Evolutionary conservation across 2,888 invertebrate species (phyloP).

Genomic region (Sympetrum striolatum): DNA sequence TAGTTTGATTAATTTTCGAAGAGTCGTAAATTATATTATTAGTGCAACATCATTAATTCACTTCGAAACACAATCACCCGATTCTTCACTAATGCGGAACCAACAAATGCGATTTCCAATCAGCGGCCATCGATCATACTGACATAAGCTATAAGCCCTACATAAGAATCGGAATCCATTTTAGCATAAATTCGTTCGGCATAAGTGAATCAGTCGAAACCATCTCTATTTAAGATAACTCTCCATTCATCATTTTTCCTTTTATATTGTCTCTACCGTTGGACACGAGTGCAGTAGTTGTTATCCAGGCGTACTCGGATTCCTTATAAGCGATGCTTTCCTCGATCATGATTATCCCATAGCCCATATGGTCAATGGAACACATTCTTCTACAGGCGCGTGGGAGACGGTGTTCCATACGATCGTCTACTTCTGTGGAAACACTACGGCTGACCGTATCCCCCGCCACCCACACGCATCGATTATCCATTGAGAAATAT

Average conservation of each 20-base stretch:
- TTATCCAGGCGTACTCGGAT: not conserved
- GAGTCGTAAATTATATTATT: too few species aligned
- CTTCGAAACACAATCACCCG: not conserved
- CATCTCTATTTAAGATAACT: not conserved
- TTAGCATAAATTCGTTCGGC: not conserved
- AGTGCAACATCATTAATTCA: not conserved
- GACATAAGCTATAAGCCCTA: not conserved
- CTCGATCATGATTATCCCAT: not conserved
- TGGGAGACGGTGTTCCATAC: not conserved
- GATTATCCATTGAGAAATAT: not conserved
- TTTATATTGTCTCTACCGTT: not conserved
- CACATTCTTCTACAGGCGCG: not conserved
- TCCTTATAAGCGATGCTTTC: not conserved
- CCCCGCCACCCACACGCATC: not conserved
- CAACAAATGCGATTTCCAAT: not conserved
- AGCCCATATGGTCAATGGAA: not conserved
- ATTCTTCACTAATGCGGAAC: not conserved
- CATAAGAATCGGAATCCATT: not conserved
- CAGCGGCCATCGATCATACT: not conserved
- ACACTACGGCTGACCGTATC: not conserved
- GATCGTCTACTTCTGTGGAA: not conserved
- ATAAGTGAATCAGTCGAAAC: not conserved
- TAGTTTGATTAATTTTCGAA: too few species aligned
- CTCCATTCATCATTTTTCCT: not conserved
- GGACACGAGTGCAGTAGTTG: not conserved